These are phyloP conservation scores for Strigamia maritima DNA, from an alignment of 2,888 invertebrate species.

Conservation along the genomic window DNA sequence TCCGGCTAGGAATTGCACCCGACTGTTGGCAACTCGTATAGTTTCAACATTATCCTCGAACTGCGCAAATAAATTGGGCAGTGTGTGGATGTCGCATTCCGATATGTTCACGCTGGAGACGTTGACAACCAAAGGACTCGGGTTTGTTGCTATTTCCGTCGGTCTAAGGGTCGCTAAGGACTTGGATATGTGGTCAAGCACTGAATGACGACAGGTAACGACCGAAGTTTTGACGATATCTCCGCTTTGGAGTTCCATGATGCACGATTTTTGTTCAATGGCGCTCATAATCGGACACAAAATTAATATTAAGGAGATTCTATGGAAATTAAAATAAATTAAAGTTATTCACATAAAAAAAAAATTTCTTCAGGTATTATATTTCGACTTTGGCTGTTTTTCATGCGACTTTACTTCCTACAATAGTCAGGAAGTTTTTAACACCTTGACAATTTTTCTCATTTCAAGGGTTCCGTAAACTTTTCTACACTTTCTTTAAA, in stretches of 20 bases:
- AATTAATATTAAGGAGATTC: not conserved
- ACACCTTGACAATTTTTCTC: not conserved
- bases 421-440: constrained; percentile 15
- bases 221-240: not conserved
- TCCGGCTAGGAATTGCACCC: constrained; percentile 38
- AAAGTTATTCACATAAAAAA: not conserved
- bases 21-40: constrained; percentile 41
- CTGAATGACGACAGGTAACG: constrained; percentile 38
- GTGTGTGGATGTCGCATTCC: constrained; percentile 40
- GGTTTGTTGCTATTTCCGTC: not conserved
- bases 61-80: constrained; percentile 39
- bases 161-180: constrained; percentile 36
- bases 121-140: not conserved
- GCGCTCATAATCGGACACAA: not conserved
- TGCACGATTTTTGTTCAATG: not conserved
- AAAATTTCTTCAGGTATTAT: not conserved
- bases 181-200: constrained; percentile 39
- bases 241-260: not conserved
- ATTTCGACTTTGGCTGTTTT: not conserved
- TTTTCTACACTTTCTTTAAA: too few species aligned
- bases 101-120: constrained; percentile 39
- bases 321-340: not conserved
- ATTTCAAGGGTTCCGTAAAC: not conserved
- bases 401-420: constrained; percentile 9
- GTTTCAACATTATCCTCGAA: constrained; percentile 36